These are phyloP conservation scores for Xylocampa areola DNA, from an alignment of 2,888 invertebrate genomes.

Conservation along the genomic window DNA sequence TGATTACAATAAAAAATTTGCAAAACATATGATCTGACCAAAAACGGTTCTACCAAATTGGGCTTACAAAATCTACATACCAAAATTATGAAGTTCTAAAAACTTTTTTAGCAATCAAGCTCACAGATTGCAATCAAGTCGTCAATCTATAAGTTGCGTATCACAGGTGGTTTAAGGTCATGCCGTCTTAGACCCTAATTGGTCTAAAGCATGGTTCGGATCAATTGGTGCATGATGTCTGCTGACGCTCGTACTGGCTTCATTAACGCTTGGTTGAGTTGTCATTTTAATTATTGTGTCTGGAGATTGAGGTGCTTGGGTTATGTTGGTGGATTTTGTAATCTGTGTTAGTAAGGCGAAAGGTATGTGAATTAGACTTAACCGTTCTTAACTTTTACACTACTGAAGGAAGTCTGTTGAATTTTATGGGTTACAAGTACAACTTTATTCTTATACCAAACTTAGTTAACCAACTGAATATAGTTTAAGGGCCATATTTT, in stretches of 20 bases:
- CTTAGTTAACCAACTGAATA: too few species aligned
- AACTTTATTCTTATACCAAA: too few species aligned
- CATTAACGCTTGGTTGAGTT: slow-evolving; percentile 41
- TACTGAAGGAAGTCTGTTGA: too few species aligned
- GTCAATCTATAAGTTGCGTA: slow-evolving; percentile 42
- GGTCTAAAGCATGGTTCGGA: slow-evolving; percentile 77
- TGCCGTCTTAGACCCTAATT: slow-evolving; percentile 67
- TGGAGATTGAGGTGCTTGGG: slow-evolving; percentile 29
- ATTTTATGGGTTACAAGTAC: too few species aligned
- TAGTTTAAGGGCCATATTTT: too few species aligned
- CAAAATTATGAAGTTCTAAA: slow-evolving; percentile 13
- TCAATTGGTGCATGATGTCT: slow-evolving; percentile 79
- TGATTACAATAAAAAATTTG: too few species aligned
- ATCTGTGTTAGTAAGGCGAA: slow-evolving; percentile 19
- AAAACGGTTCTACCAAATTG: too few species aligned
- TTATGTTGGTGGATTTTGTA: slow-evolving; percentile 14
- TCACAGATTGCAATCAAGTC: slow-evolving; percentile 34
- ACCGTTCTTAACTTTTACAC: too few species aligned
- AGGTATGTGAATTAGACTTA: too few species aligned
- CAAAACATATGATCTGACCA: too few species aligned
- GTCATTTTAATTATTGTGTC: slow-evolving; percentile 49
- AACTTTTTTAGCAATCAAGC: slow-evolving; percentile 25
- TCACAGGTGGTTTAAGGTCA: slow-evolving; percentile 64
- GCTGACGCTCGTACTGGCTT: slow-evolving; percentile 39
- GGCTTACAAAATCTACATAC: too few species aligned